Percentiles rank a stretch among this genome's conserved stretches.
Conservation (phyloP, 1,140 invertebrate species). For the Mesaphorura yosii region DNA sequence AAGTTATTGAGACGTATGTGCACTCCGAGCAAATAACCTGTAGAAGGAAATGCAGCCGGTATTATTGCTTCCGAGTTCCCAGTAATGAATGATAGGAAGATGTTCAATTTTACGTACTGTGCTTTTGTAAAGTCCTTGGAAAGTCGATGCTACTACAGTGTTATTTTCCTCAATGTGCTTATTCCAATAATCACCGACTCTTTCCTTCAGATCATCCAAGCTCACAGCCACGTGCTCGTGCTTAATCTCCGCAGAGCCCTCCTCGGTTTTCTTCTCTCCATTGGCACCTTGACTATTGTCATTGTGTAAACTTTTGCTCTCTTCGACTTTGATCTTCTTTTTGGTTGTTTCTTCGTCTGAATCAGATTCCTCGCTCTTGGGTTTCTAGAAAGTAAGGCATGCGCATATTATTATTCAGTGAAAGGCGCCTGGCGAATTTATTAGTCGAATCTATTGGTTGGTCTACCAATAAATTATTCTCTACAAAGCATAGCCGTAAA, state of each 20-base stretch:
- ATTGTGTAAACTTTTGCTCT: background rate
- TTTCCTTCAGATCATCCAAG: constrained; percentile 22
- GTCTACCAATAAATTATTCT: too few species aligned
- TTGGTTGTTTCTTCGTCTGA: background rate
- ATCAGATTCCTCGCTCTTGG: background rate
- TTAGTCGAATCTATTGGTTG: too few species aligned
- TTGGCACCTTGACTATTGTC: background rate
- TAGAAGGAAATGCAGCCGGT: constrained; percentile 32
- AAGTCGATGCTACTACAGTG: constrained; percentile 52
- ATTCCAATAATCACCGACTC: constrained; percentile 51
- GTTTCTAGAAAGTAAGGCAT: too few species aligned
- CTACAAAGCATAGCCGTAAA: too few species aligned
- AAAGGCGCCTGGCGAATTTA: too few species aligned
- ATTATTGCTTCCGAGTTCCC: constrained; percentile 3
- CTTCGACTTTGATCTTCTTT: background rate
- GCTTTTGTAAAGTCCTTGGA: constrained; percentile 52
- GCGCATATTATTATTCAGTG: too few species aligned
- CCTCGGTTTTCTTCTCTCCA: background rate
- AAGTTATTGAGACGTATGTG: constrained; percentile 54
- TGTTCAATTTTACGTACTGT: constrained; percentile 51
- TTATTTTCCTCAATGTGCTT: constrained; percentile 48
- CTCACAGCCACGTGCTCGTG: background rate
- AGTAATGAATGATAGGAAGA: too few species aligned
- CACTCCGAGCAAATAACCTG: constrained; percentile 57
- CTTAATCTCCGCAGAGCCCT: background rate